Evolutionary conservation across 1,140 invertebrate genomes (phyloP).

Genomic region (Radopholus similis): DNA sequence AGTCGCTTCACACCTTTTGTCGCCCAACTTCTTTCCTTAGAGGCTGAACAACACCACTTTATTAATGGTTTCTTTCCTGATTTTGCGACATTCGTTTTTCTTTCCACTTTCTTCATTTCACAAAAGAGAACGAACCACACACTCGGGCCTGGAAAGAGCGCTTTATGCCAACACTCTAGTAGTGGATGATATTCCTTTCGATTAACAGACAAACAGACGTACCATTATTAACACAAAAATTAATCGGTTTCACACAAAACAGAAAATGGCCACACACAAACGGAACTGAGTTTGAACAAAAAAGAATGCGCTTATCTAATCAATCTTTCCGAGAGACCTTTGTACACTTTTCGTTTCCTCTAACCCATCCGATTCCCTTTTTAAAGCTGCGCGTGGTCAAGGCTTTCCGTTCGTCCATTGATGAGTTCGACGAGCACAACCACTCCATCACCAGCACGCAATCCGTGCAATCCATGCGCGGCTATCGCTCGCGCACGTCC

Average conservation of each 20-base stretch:
- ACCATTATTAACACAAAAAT: constrained; percentile 13
- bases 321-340: not conserved
- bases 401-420: constrained; percentile 98
- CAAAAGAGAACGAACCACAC: too few relatives aligned
- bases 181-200: too few relatives aligned
- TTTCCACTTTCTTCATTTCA: too few relatives aligned
- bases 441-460: constrained; percentile 69
- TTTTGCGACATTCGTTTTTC: too few relatives aligned
- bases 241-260: too few relatives aligned
- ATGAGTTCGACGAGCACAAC: constrained; percentile 97
- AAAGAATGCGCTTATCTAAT: not conserved
- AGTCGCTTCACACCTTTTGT: too few relatives aligned
- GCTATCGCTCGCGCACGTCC: constrained; percentile 6
- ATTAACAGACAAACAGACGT: constrained; percentile 9
- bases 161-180: not conserved
- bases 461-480: constrained; percentile 58
- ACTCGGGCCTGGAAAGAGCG: constrained; percentile 7
- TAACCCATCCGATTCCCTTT: constrained; percentile 17
- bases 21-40: too few relatives aligned
- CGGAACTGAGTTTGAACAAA: not conserved
- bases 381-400: constrained; percentile 94
- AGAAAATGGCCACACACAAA: constrained; percentile 11
- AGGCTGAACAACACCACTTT: too few relatives aligned
- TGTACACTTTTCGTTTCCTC: constrained; percentile 6
- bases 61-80: too few relatives aligned